Conservation (phyloP, 1,140 invertebrate species). For the Caenorhabditis latens region DNA sequence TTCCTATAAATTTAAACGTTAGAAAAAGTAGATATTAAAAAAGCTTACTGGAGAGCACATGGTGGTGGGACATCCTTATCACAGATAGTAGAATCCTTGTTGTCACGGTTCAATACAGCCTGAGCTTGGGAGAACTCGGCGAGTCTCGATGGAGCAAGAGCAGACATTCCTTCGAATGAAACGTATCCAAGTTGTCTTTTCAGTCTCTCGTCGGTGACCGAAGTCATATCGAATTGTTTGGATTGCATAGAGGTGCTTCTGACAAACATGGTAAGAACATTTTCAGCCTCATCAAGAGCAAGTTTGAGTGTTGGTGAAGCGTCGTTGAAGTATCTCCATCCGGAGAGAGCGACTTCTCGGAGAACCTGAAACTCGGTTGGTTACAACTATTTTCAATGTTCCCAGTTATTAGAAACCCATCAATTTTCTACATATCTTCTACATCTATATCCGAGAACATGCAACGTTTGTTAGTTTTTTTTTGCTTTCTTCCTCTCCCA, state of each 20-base stretch:
- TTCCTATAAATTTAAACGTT: constrained; percentile 36
- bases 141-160: constrained; percentile 57
- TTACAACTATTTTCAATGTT: neutral
- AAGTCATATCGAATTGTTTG: constrained; percentile 66
- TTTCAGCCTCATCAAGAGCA: constrained; percentile 66
- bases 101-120: constrained; percentile 30
- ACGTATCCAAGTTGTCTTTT: constrained; percentile 63
- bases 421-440: neutral
- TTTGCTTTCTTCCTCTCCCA: neutral
- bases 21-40: neutral
- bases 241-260: constrained; percentile 65
- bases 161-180: constrained; percentile 68
- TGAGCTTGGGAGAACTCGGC: constrained; percentile 61
- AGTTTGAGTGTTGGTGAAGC: constrained; percentile 56
- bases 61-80: constrained; percentile 66
- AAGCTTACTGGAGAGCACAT: constrained; percentile 63
- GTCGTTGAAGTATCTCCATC: constrained; percentile 68
- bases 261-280: constrained; percentile 62
- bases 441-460: constrained; percentile 27
- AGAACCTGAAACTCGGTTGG: constrained; percentile 30
- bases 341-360: constrained; percentile 61
- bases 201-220: constrained; percentile 58
- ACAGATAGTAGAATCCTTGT: constrained; percentile 59
- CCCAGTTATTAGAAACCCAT: too few relatives aligned
- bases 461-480: constrained; percentile 52